A percentile compares a stretch with the other conserved stretches of the same genome.
phyloP scores from a whole-genome alignment of 1,140 invertebrate genomes.

The Propsilocerus akamusi region DNA sequence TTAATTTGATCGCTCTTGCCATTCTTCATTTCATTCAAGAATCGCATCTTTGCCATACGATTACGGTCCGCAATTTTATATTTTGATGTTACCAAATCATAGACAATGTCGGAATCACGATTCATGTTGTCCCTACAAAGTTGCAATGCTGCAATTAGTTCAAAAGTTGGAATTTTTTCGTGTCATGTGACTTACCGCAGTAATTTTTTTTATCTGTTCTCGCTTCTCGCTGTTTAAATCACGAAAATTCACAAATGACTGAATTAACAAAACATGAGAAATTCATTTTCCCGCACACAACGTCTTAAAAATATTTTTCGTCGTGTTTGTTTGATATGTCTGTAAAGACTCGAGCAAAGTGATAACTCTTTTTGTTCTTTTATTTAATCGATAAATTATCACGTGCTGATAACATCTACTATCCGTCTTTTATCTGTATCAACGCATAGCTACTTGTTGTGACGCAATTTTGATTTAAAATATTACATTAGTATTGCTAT shows the following conservation, averaged over 20 bases:
- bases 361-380: not conserved
- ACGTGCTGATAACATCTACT: not conserved
- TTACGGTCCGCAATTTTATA: slow-evolving; percentile 1
- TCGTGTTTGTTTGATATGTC: not conserved
- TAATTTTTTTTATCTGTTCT: not conserved
- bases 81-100: not conserved
- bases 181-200: not conserved
- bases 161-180: not conserved
- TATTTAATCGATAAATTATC: not conserved
- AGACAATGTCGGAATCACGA: not conserved
- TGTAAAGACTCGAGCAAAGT: too few species aligned
- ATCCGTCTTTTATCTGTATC: not conserved
- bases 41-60: not conserved
- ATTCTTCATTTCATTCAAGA: not conserved
- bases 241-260: slow-evolving; percentile 1
- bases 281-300: not conserved
- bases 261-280: not conserved
- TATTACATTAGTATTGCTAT: too few species aligned
- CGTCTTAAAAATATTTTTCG: not conserved
- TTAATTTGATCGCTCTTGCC: not conserved
- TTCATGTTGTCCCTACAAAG: not conserved
- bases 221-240: not conserved
- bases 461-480: too few species aligned
- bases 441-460: too few species aligned
- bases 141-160: not conserved